These are phyloP conservation scores for Dasyornis broadbenti DNA, from an alignment of 2,113 vertebrate species.

Conservation along the genomic window DNA sequence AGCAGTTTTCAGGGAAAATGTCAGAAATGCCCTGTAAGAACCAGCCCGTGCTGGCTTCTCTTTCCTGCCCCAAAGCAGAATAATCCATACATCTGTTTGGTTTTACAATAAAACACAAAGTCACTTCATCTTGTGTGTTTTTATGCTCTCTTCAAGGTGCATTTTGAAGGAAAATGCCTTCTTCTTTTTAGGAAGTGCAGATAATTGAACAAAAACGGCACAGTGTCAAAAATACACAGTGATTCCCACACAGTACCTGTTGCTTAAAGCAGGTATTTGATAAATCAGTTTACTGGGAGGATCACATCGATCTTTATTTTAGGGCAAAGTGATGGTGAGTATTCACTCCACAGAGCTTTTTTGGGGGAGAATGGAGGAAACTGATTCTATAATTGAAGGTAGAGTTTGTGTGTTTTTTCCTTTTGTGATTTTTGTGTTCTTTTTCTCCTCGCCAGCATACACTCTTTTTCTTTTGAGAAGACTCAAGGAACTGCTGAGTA, in stretches of 20 bases:
- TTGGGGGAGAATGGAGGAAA: not conserved
- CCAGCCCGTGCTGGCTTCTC: not conserved
- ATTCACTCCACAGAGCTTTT: not conserved
- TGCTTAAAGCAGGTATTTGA: not conserved
- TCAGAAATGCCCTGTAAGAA: not conserved
- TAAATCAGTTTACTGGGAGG: not conserved
- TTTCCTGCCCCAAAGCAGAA: not conserved
- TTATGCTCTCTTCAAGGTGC: not conserved
- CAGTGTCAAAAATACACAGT: not conserved
- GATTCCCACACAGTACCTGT: not conserved
- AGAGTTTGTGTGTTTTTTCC: not conserved
- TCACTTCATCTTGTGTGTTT: not conserved
- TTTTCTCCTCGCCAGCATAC: not conserved
- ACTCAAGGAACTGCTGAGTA: not conserved
- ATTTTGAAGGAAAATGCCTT: not conserved
- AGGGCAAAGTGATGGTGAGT: not conserved
- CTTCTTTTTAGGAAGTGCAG: not conserved
- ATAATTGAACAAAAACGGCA: not conserved
- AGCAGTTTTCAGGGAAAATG: not conserved
- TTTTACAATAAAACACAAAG: not conserved
- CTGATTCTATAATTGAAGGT: fast-evolving
- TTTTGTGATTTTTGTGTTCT: not conserved
- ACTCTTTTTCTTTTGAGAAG: not conserved
- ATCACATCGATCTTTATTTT: not conserved
- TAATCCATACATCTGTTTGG: not conserved